Evolutionary conservation across 1,140 invertebrate genomes (phyloP).

Genomic region (Drosophila elegans): DNA sequence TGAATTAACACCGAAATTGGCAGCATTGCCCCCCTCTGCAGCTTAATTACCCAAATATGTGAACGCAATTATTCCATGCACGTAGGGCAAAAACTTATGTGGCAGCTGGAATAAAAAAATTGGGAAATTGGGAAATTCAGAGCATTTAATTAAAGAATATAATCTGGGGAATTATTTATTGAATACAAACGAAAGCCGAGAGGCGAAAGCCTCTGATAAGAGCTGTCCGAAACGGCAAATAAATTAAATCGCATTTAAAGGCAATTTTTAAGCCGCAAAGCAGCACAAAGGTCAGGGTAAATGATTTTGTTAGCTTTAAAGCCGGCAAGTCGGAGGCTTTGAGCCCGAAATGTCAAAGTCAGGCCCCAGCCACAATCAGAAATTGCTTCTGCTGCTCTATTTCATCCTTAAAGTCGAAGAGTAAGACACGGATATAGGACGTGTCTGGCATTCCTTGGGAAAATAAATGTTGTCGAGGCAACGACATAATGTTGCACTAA

Average conservation of each 20-base stretch:
- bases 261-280: background rate
- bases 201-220: slow-evolving; percentile 7
- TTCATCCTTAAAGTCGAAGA: slow-evolving; percentile 39
- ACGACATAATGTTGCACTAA: slow-evolving; percentile 61
- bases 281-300: slow-evolving; percentile 18
- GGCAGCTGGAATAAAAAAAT: slow-evolving; percentile 8
- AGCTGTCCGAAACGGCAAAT: background rate
- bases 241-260: slow-evolving; percentile 20
- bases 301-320: slow-evolving; percentile 2
- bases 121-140: slow-evolving; percentile 1
- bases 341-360: slow-evolving; percentile 23
- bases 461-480: slow-evolving; percentile 13
- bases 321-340: background rate
- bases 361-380: slow-evolving; percentile 32
- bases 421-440: slow-evolving; percentile 50
- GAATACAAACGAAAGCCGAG: slow-evolving; percentile 5
- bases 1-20: slow-evolving; percentile 58
- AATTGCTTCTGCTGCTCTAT: slow-evolving; percentile 42
- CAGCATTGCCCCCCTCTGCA: background rate
- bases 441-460: slow-evolving; percentile 50
- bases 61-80: slow-evolving; percentile 20
- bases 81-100: background rate
- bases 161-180: slow-evolving; percentile 35
- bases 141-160: slow-evolving; percentile 32
- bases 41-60: slow-evolving; percentile 55